Base-by-base conservation (phyloP, 2,797 vertebrate species). In the Paguma larvata region DNA sequence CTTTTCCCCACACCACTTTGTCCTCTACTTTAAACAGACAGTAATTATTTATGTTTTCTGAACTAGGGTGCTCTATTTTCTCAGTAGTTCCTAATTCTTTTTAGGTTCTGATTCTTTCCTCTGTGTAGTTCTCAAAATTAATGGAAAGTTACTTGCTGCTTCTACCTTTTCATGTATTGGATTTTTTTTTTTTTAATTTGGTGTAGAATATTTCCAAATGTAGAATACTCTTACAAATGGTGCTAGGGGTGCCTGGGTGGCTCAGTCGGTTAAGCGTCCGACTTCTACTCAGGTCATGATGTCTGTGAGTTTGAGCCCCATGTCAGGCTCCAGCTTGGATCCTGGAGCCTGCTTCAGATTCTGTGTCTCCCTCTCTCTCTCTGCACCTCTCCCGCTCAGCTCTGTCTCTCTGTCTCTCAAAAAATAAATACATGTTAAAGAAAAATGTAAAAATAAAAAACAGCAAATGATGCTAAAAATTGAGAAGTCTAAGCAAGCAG, bases 141-240 rank as follows among this genome's bases (percentile, higher is more conserved):
- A 25, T 67, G 62, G 90, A 68, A 88, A 82, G 18, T 83, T 85
- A 62, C 75, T 70, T 67, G 27, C n/a, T 96, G 13, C 23, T 67
- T 90, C 62, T 82, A n/a, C 8, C 25, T 73, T 96, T 91, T 51
- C 25, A 32, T 68, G 34, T 91, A 21, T 83, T 86, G 12, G 46
- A 67, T 95, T 91, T 77, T 94, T 89, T 91, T 93, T 89, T 89
- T 91, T 78, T 8, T 30, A 30, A 53, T 78, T 92, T 86, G 41
- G 8, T 78, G 12, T 73, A 89, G n/a, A 86, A 6, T 92, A 86
- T 91, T 95, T 96, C 62, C 38, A 96, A 34, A 72, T 67, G 38
- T 87, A 72, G n/a, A 53, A 44, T 92, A 90, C 25, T 84, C 30
- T 68, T 94, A 62, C 48, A 79, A 38, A 67, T 79, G 41, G 67